These are phyloP conservation scores for Penaeus japonicus DNA, from an alignment of 1,140 invertebrate genomes.

Conservation along the genomic window DNA sequence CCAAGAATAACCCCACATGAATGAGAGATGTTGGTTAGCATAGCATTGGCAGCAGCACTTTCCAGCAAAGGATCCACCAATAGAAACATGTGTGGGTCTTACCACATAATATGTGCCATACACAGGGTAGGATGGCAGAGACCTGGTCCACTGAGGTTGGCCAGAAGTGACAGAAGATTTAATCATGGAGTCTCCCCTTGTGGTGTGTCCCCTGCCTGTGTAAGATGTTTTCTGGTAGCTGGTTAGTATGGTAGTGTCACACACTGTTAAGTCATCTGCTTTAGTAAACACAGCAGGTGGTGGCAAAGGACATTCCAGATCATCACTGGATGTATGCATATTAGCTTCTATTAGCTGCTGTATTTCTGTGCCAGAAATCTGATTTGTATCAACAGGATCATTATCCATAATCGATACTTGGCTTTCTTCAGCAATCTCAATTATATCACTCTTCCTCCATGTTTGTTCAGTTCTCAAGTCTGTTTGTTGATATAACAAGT, in stretches of 20 bases:
- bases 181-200: neutral
- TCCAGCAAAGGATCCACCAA: constrained; percentile 44
- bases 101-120: constrained; percentile 44
- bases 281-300: too few species aligned
- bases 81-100: constrained; percentile 53
- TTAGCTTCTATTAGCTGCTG: too few species aligned
- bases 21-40: constrained; percentile 34
- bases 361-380: too few species aligned
- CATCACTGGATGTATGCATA: too few species aligned
- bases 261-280: too few species aligned
- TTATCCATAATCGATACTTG: neutral
- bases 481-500: neutral
- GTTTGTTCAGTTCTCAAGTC: neutral
- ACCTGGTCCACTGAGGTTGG: constrained; percentile 24
- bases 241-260: too few species aligned
- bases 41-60: neutral
- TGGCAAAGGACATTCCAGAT: too few species aligned
- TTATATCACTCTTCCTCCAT: constrained; percentile 42
- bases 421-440: constrained; percentile 15
- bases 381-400: neutral
- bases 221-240: too few species aligned
- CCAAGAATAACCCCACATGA: constrained; percentile 25
- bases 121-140: constrained; percentile 40
- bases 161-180: constrained; percentile 8
- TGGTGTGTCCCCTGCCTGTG: neutral